Evolutionary conservation across 2,888 invertebrate species (phyloP).

Genomic region (Gryllus longicercus): DNA sequence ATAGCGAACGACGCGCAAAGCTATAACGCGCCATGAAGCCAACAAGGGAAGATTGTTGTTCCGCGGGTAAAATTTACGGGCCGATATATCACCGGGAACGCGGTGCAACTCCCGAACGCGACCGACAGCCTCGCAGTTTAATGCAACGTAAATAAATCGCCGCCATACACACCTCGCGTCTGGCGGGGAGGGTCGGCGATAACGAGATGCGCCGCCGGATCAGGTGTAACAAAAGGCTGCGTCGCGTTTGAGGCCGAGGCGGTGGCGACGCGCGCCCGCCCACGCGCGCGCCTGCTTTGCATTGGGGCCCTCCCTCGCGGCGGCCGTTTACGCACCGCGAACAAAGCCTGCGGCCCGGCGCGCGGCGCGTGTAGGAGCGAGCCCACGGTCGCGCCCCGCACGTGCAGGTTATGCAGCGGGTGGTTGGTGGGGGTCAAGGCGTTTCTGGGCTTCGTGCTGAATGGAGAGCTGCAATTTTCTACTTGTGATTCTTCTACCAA

Average conservation of each 20-base stretch:
- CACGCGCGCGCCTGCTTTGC: background rate
- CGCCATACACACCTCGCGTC: background rate
- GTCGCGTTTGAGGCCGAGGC: background rate
- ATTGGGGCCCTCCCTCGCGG: background rate
- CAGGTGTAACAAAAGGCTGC: background rate
- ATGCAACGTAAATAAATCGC: conserved; percentile 1
- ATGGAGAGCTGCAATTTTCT: too few species aligned
- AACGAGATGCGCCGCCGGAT: background rate
- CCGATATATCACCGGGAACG: background rate
- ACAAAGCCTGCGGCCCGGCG: background rate
- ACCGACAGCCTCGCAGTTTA: background rate
- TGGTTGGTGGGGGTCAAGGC: too few species aligned
- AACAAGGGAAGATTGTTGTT: too few species aligned
- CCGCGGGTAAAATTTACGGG: background rate
- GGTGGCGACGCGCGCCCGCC: background rate
- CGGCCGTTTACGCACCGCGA: background rate
- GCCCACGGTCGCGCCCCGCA: too few species aligned
- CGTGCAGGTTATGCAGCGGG: too few species aligned
- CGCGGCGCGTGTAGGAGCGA: background rate
- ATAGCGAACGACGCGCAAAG: too few species aligned
- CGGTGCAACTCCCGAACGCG: background rate
- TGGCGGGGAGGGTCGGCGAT: background rate
- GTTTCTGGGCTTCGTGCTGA: too few species aligned
- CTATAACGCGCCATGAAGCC: too few species aligned
- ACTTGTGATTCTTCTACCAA: too few species aligned